Base-by-base conservation (phyloP, 2,888 invertebrate genomes). In the Scaptomyza caliginosa region DNA sequence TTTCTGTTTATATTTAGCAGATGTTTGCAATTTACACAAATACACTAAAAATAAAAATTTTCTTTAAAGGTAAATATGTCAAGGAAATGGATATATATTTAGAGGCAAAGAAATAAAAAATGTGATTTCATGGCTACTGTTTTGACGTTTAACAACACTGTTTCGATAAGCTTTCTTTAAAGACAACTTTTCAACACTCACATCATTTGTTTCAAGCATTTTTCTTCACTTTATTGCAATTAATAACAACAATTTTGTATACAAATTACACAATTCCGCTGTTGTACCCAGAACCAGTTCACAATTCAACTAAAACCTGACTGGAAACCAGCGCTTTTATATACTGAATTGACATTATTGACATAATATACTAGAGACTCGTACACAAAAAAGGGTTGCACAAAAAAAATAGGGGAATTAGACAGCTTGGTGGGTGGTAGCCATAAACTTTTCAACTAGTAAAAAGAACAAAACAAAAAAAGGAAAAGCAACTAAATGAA, bases 141-240 rank as follows among this genome's bases (percentile, higher is more conserved):
- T n/a, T n/a, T n/a, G n/a, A n/a, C n/a, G n/a, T 23, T 23, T 1
- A n/a, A 10, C n/a, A 24, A 36, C 21, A 46, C 30, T 28, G 13
- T 26, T 26, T 36, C n/a, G n/a, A n/a, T n/a, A n/a, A n/a, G n/a
- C n/a, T n/a, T n/a, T n/a, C n/a, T 2, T 17, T 1, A 10, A 8
- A 5, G 3, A 3, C 21, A 3, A 4, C 11, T 40, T 23, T 23
- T 21, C 16, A 42, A 42, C 68, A 80, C 79, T 85, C 55, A 85
- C 86, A 50, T 80, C 83, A 19, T 66, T 74, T 6, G 80, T 76
- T 60, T 86, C 84, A 43, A 86, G 19, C 80, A 81, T 81, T 54
- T 56, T 36, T 2, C 8, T n/a, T n/a, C n/a, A n/a, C n/a, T n/a
- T n/a, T n/a, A n/a, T n/a, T n/a, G n/a, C n/a, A n/a, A n/a, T n/a